Conservation (phyloP, 2,113 vertebrate species). For the Onychorhynchus coronatus region DNA sequence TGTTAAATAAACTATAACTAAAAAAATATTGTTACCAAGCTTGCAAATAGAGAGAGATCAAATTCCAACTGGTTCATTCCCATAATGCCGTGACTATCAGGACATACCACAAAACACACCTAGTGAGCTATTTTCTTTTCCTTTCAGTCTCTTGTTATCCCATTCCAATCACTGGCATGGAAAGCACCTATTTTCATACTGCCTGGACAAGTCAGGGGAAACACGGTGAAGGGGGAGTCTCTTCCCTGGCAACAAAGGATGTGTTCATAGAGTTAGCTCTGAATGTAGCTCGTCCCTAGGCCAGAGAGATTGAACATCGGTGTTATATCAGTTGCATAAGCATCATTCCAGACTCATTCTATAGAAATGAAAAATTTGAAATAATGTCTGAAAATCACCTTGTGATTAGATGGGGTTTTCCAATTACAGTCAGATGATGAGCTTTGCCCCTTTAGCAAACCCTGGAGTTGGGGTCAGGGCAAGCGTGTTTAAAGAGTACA, state of each 20-base stretch:
- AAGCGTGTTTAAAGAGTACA: background rate
- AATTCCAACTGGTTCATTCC: background rate
- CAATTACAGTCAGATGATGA: background rate
- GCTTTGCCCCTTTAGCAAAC: background rate
- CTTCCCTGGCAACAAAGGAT: background rate
- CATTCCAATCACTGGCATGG: background rate
- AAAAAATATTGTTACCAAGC: background rate
- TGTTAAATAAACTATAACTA: background rate
- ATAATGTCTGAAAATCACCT: background rate
- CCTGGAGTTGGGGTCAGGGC: background rate
- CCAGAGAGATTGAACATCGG: background rate
- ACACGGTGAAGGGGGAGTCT: rapidly evolving
- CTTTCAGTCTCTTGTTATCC: background rate
- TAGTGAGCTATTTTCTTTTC: background rate
- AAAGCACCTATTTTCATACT: background rate
- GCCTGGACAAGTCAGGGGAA: background rate
- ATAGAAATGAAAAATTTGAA: background rate
- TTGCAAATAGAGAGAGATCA: background rate
- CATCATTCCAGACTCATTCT: background rate
- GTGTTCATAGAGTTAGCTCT: background rate
- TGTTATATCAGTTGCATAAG: background rate
- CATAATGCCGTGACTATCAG: background rate
- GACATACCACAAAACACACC: background rate
- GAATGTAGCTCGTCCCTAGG: background rate
- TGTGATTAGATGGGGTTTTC: background rate